Conservation (phyloP, 2,888 invertebrate species). For the Euclidia mi region DNA sequence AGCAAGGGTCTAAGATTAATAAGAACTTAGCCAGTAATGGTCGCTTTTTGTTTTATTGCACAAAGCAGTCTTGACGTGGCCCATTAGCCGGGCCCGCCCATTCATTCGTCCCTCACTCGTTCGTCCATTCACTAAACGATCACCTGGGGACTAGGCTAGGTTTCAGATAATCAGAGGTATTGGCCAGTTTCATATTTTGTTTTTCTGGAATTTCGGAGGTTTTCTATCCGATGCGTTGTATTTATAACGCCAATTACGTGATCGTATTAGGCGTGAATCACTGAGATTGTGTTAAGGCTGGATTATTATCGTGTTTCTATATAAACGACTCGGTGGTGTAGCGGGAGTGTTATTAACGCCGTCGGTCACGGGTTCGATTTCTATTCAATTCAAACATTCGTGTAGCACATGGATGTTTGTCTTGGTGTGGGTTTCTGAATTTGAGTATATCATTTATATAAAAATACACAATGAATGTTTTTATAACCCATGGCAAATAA, state of each 20-base stretch:
- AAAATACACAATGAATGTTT: too few species aligned
- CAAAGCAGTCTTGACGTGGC: slow-evolving; percentile 78
- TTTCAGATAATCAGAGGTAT: slow-evolving; percentile 74
- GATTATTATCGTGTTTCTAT: too few species aligned
- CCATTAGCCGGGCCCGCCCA: slow-evolving; percentile 79
- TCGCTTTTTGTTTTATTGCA: slow-evolving; percentile 80
- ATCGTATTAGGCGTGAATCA: slow-evolving; percentile 2
- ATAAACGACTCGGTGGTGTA: too few species aligned
- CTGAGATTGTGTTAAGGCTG: not conserved
- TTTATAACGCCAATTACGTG: slow-evolving; percentile 4
- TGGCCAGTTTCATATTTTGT: slow-evolving; percentile 64
- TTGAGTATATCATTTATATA: too few species aligned
- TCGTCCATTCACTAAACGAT: slow-evolving; percentile 74
- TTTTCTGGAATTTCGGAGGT: slow-evolving; percentile 17
- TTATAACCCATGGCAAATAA: too few species aligned
- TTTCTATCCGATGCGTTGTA: not conserved
- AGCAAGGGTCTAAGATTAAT: slow-evolving; percentile 58
- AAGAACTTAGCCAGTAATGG: slow-evolving; percentile 70
- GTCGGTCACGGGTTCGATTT: too few species aligned
- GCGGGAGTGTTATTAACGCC: too few species aligned
- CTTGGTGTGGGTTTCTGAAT: too few species aligned
- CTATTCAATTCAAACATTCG: too few species aligned
- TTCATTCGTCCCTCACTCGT: slow-evolving; percentile 72
- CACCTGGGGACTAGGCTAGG: slow-evolving; percentile 80
- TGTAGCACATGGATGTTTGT: too few species aligned